Base-by-base conservation (phyloP, 1,140 invertebrate genomes). In the Euschistus heros region DNA sequence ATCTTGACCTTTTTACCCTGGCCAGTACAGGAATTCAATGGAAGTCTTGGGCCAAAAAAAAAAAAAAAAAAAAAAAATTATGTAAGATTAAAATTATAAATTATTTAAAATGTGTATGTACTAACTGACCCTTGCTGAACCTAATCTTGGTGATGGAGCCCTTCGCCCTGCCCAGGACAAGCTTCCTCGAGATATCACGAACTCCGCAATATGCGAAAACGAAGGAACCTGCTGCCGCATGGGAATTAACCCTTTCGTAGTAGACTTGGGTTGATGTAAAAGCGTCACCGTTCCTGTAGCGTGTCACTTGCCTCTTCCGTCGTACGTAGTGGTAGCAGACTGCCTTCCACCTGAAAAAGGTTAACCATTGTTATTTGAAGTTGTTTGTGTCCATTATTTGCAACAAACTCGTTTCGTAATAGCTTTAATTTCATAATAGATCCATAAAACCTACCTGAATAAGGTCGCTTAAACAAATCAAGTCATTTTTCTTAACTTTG, bases 321-420 rank as follows among this genome's bases (percentile, higher is more conserved):
- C 89, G 74, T 27, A 90, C 84, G 73, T 92, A 92, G 76, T 93
- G 90, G 75, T 92, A 92, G 71, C 88, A 91, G 54, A 91, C 82
- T 17, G 88, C 88, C 72, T 91, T 92, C 90, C 90, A 93, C 72
- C 72, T 73, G 52, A 14, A 68, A 62, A 4, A 64, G 6, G 10
- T 24, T n/a, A n/a, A n/a, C n/a, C n/a, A n/a, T n/a, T 46, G n/a
- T 13, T n/a, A 46, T 13, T 46, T 13, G n/a, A 10, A 46, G 44
- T n/a, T 46, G 44, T n/a, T n/a, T n/a, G n/a, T n/a, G n/a, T n/a
- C n/a, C n/a, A n/a, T n/a, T n/a, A n/a, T n/a, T n/a, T n/a, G n/a
- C n/a, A n/a, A n/a, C n/a, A n/a, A n/a, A n/a, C n/a, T n/a, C n/a
- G n/a, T n/a, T n/a, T n/a, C n/a, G n/a, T n/a, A n/a, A n/a, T n/a